Evolutionary conservation across 1,140 invertebrate species (phyloP).

Genomic region (Chrysoperla carnea): DNA sequence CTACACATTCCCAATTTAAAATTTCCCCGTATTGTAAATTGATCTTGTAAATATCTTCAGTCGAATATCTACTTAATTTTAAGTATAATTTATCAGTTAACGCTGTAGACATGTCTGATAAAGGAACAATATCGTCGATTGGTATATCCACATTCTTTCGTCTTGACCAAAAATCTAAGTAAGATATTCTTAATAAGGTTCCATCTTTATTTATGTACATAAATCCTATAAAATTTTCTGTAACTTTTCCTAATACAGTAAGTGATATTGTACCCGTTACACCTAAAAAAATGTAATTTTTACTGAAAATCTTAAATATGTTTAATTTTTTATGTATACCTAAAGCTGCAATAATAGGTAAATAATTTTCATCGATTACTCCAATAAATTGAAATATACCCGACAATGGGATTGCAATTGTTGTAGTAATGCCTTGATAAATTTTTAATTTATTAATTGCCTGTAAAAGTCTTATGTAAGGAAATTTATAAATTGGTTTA

Average conservation of each 20-base stretch:
- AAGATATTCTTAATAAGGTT: slow-evolving; percentile 30
- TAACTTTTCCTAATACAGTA: slow-evolving; percentile 20
- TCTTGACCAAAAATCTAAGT: slow-evolving; percentile 32
- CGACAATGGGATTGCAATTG: slow-evolving; percentile 3
- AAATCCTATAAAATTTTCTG: slow-evolving; percentile 31
- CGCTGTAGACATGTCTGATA: slow-evolving; percentile 21
- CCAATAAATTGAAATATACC: slow-evolving; percentile 2
- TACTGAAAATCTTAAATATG: no score
- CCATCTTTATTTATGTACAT: slow-evolving; percentile 32
- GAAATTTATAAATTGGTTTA: slow-evolving; percentile 14
- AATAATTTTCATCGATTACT: slow-evolving; percentile 4
- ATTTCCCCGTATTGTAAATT: slow-evolving; percentile 7
- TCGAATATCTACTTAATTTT: slow-evolving; percentile 10
- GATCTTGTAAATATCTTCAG: slow-evolving; percentile 8
- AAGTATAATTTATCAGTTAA: slow-evolving; percentile 21
- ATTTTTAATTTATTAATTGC: slow-evolving; percentile 13
- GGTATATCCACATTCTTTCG: slow-evolving; percentile 26
- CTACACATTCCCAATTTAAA: slow-evolving; percentile 8
- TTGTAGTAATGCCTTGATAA: slow-evolving; percentile 10
- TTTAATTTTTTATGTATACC: slow-evolving; percentile 4
- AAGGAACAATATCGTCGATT: slow-evolving; percentile 25
- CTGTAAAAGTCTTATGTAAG: slow-evolving; percentile 9
- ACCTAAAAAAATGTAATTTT: slow-evolving; percentile 18
- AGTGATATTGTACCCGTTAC: slow-evolving; percentile 20
- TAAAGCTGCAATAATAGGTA: slow-evolving; percentile 1